Percentiles rank a stretch among this genome's conserved stretches.
phyloP scores from a whole-genome alignment of 2,797 vertebrate species.

The Rhodeus uyekii region DNA sequence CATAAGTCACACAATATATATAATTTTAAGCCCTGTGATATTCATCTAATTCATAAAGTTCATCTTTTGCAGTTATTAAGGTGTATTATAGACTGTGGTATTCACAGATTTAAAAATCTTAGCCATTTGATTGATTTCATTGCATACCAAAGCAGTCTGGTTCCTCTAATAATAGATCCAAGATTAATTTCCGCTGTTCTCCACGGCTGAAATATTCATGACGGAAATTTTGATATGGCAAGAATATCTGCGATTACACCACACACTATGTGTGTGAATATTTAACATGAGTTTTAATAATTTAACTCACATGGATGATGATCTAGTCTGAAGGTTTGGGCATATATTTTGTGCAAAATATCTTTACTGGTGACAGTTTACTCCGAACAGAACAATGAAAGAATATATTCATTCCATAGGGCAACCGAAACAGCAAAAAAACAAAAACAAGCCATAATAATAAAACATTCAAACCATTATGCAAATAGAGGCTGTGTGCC shows the following conservation, averaged over 20 bases:
- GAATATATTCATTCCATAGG: not conserved
- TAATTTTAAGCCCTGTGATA: not conserved
- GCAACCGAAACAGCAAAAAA: constrained; percentile 6
- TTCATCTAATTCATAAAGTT: not conserved
- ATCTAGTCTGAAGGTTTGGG: constrained; percentile 13
- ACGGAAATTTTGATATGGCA: constrained; percentile 68
- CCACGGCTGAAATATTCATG: constrained; percentile 76
- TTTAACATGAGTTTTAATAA: constrained; percentile 52
- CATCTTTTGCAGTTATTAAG: constrained; percentile 16
- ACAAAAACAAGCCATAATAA: constrained; percentile 27
- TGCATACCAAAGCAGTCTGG: constrained; percentile 45
- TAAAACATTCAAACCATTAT: constrained; percentile 28
- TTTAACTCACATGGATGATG: constrained; percentile 44
- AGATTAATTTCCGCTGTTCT: constrained; percentile 73
- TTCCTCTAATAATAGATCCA: constrained; percentile 54
- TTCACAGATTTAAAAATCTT: constrained; percentile 42
- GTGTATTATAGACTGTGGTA: constrained; percentile 10
- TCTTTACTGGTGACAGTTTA: not conserved
- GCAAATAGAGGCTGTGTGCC: not conserved
- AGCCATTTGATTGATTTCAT: constrained; percentile 51
- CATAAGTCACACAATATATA: not conserved
- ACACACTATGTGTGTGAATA: constrained; percentile 52
- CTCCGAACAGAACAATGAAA: not conserved
- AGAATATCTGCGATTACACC: constrained; percentile 66
- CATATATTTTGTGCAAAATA: constrained; percentile 28